A percentile compares a stretch with the other conserved stretches of the same genome.
Evolutionary conservation across 2,113 vertebrate species (phyloP).

Genomic region (Chlorodrepanis virens): DNA sequence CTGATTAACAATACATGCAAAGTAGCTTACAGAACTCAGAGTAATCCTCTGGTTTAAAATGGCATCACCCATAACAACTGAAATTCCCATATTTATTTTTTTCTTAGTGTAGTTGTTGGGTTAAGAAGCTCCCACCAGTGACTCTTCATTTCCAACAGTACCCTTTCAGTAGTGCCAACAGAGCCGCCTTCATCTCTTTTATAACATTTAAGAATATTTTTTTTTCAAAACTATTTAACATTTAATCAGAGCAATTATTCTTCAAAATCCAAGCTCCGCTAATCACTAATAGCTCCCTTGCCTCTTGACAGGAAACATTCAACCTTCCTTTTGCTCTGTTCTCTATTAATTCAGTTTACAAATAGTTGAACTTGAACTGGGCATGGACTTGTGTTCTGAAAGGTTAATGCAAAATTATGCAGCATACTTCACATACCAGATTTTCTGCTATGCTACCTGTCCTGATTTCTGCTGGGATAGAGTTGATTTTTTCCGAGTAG

Average conservation of each 20-base stretch:
- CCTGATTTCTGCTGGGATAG: background rate
- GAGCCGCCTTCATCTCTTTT: background rate
- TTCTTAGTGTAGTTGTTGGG: background rate
- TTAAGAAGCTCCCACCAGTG: background rate
- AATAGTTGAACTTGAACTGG: background rate
- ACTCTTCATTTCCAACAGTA: background rate
- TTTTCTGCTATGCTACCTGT: background rate
- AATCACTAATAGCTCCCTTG: background rate
- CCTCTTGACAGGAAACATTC: background rate
- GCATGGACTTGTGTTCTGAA: background rate
- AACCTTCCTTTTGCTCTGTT: background rate
- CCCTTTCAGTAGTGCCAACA: background rate
- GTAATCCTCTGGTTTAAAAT: background rate
- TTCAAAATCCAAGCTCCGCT: background rate
- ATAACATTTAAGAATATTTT: background rate
- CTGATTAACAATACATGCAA: background rate
- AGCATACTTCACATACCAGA: background rate
- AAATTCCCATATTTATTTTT: fast-evolving
- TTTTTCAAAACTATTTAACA: background rate
- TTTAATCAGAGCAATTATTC: background rate
- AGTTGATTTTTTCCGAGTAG: background rate
- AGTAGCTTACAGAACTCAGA: background rate
- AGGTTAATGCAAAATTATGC: background rate
- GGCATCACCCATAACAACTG: background rate
- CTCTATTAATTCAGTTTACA: background rate